A percentile compares a stretch with the other conserved stretches of the same genome.
Conservation (phyloP, 2,113 vertebrate species). For the Paedocypris sp. region DNA sequence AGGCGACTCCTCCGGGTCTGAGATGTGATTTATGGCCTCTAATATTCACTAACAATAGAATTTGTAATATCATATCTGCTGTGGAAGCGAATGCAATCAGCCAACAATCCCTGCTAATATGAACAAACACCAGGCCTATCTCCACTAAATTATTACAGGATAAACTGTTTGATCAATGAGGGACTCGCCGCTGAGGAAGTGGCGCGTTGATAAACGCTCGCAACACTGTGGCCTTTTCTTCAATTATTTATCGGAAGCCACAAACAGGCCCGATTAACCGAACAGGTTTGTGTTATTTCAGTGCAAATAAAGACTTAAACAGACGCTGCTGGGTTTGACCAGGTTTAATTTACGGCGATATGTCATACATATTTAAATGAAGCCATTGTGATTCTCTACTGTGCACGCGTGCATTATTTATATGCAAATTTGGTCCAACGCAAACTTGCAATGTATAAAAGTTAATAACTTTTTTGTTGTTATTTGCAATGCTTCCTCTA, state of each 20-base stretch:
- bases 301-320: not conserved
- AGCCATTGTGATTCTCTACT: not conserved
- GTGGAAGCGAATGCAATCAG: not conserved
- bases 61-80: constrained; percentile 6
- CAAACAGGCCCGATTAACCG: too few species aligned
- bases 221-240: too few species aligned
- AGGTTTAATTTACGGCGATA: not conserved
- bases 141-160: constrained; percentile 1
- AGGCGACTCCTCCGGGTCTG: constrained; percentile 1
- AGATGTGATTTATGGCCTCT: constrained; percentile 16
- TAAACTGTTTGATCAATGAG: not conserved
- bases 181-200: not conserved
- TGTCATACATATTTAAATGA: not conserved
- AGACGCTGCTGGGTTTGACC: not conserved
- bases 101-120: not conserved
- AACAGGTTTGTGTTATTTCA: not conserved
- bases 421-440: not conserved
- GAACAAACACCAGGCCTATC: constrained; percentile 4
- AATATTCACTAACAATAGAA: constrained; percentile 16
- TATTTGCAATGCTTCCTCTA: too few species aligned
- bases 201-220: too few species aligned
- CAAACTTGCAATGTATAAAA: too few species aligned
- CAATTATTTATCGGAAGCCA: too few species aligned
- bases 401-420: not conserved
- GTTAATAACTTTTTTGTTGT: too few species aligned